Base-by-base conservation (phyloP, 2,797 vertebrate species). In the Linurgus olivaceus region DNA sequence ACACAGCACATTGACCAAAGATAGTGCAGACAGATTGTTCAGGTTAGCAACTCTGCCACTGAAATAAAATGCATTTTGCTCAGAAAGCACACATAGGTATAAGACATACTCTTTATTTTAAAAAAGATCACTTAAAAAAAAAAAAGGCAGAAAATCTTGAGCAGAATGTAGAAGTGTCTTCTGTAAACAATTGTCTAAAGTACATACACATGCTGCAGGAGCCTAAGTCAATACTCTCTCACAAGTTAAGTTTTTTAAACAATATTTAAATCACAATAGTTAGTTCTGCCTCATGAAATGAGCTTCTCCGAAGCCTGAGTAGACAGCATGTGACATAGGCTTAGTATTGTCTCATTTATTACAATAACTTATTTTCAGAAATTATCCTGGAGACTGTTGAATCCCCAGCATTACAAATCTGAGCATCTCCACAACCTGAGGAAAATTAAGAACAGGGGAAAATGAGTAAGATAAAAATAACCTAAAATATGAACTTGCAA, bases 101-200 rank as follows among this genome's bases (percentile, higher is more conserved):
- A 58, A n/a, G 17, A 23, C 6, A 65, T 4, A 48, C 13, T 68
- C 61, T 96, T 96, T 96, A 91, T 85, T 95, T 75, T 28, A 3
- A n/a, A 74, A 74, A 33, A 76, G 11, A 24, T 23, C 7, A 37
- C 15, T 10, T 4, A 52, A 80, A 62, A 63, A 63, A 62, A 63
- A 63, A 6, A 6, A 2, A 42, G 40, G 1, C 15, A 37, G 38
- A 79, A 89, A 70, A 51, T 35, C 26, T 77, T 45, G 12, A 91
- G 38, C 0, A 0, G 47, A 81, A 51, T n/a, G 24, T 9, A 88
- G 25, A 61, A 83, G 24, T 14, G 19, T 33, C 48, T 87, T 85
- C 28, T 72, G 78, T 40, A 94, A 91, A 91, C 83, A 70, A 40
- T 13, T 58, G 26, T 57, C 47, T 24, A 3, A 84, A 93, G 70